These are phyloP conservation scores for Xenentodon cancila DNA, from an alignment of 2,797 vertebrate species.

Conservation along the genomic window DNA sequence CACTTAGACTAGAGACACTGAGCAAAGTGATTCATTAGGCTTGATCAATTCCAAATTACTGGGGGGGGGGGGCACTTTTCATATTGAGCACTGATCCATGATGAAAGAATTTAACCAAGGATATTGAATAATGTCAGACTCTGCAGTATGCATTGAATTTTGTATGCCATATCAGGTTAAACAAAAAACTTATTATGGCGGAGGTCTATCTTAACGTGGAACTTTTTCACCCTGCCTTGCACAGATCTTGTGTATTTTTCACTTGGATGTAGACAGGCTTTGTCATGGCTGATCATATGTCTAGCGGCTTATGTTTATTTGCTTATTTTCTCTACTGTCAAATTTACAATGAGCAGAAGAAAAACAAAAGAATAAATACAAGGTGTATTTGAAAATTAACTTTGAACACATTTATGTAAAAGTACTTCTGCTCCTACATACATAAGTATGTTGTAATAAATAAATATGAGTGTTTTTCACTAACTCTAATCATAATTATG, in stretches of 20 bases:
- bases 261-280: too few relatives aligned
- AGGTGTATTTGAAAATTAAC: too few relatives aligned
- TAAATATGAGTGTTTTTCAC: too few relatives aligned
- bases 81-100: neutral
- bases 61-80: slow-evolving; percentile 5
- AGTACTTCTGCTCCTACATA: too few relatives aligned
- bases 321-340: neutral
- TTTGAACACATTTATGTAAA: too few relatives aligned
- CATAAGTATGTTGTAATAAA: slow-evolving; percentile 45
- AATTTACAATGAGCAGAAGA: neutral
- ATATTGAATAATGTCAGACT: slow-evolving; percentile 4
- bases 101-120: neutral
- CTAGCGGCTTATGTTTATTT: neutral
- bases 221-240: too few relatives aligned
- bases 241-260: too few relatives aligned
- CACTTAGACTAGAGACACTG: slow-evolving; percentile 46
- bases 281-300: neutral
- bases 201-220: too few relatives aligned
- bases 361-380: too few relatives aligned
- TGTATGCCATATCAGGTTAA: neutral
- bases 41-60: slow-evolving; percentile 40
- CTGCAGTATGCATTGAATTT: neutral
- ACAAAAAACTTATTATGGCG: neutral
- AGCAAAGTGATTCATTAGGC: slow-evolving; percentile 48
- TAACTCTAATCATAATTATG: slow-evolving; percentile 55